Conservation (phyloP, 2,113 vertebrate genomes). For the Elachura formosa region DNA sequence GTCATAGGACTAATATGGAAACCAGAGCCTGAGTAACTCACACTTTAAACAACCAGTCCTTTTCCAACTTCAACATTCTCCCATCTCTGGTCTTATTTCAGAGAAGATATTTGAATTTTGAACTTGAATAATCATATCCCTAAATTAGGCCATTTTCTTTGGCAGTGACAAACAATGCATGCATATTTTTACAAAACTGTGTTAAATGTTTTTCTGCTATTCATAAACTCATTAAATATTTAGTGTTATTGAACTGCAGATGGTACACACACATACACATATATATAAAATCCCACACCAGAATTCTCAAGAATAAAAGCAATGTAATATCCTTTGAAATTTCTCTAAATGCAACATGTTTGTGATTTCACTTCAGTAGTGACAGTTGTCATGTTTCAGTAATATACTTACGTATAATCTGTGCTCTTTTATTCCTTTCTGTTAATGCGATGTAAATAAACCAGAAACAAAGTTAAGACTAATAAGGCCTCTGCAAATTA, state of each 20-base stretch:
- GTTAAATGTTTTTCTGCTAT: conserved; percentile 18
- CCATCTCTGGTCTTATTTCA: neutral
- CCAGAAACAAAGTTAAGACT: neutral
- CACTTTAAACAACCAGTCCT: neutral
- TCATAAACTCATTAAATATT: conserved; percentile 24
- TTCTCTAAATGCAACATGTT: neutral
- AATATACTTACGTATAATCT: neutral
- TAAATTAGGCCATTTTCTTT: neutral
- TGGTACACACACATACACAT: neutral
- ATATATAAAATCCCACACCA: neutral
- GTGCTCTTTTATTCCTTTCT: neutral
- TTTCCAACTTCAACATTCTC: neutral
- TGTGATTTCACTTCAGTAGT: neutral
- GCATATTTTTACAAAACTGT: neutral
- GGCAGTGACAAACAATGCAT: neutral
- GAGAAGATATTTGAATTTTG: neutral
- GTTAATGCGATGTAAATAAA: conserved; percentile 9
- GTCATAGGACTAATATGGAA: neutral
- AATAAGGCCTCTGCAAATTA: neutral
- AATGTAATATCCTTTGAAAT: neutral
- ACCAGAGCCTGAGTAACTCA: neutral
- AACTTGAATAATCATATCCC: neutral
- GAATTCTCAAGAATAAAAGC: neutral
- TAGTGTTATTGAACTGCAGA: conserved; percentile 5
- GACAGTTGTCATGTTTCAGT: neutral